A percentile compares a stretch with the other conserved stretches of the same genome.
Evolutionary conservation across 2,113 vertebrate species (phyloP).

Genomic region (Myodes glareolus): DNA sequence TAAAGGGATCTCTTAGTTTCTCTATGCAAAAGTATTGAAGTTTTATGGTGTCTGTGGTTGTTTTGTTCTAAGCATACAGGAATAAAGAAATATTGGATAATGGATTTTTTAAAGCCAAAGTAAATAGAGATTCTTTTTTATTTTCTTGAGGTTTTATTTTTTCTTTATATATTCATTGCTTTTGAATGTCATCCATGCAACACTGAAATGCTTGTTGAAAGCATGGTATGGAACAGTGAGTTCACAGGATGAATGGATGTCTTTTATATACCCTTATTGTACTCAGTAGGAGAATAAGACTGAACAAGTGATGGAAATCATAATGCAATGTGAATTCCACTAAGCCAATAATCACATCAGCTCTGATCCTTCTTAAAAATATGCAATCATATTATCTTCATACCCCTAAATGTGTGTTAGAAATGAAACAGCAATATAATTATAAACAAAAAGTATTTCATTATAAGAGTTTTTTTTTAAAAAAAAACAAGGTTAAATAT

Average conservation of each 20-base stretch:
- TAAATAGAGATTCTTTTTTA: not conserved
- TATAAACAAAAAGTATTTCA: not conserved
- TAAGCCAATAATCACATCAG: constrained; percentile 4
- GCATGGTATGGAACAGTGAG: not conserved
- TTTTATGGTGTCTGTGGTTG: not conserved
- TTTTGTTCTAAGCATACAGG: not conserved
- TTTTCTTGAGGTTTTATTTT: not conserved
- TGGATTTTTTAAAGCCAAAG: not conserved
- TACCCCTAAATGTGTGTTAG: not conserved
- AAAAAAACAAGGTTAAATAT: not conserved
- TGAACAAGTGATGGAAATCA: constrained; percentile 46
- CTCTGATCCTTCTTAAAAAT: constrained; percentile 14
- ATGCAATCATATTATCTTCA: not conserved
- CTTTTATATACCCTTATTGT: constrained; percentile 33
- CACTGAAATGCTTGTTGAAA: not conserved
- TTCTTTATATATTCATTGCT: not conserved
- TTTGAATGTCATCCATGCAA: not conserved
- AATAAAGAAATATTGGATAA: not conserved
- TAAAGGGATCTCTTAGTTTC: not conserved
- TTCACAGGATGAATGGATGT: not conserved
- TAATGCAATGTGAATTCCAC: constrained; percentile 10
- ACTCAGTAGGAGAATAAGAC: constrained; percentile 1
- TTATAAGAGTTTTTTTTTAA: not conserved
- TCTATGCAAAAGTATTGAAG: not conserved
- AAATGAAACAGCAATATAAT: not conserved